A percentile compares a stretch with the other conserved stretches of the same genome.
These are phyloP conservation scores for Chaetoderma sp. DNA, from an alignment of 2,888 invertebrate species.

Conservation along the genomic window DNA sequence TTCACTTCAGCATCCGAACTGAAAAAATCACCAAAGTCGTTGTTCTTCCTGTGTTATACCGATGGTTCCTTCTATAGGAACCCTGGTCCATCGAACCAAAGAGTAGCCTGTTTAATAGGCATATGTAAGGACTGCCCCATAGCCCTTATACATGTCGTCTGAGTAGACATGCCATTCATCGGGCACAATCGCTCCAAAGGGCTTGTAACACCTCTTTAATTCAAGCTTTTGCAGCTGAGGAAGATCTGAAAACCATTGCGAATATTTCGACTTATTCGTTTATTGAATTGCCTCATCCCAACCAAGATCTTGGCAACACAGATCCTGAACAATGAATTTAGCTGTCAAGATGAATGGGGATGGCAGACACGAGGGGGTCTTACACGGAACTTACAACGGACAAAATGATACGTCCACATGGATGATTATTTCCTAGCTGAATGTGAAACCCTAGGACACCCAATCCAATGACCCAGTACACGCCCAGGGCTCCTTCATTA, in stretches of 20 bases:
- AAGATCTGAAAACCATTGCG: conserved; percentile 4
- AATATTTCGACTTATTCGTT: background rate
- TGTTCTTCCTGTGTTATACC: no score
- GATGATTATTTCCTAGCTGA: background rate
- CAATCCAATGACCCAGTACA: conserved; percentile 12
- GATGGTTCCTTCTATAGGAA: background rate
- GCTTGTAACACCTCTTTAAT: background rate
- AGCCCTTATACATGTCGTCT: background rate
- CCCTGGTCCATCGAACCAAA: background rate
- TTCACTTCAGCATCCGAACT: no score
- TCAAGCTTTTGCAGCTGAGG: background rate
- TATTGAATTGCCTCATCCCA: background rate
- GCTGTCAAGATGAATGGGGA: background rate
- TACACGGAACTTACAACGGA: conserved; percentile 3
- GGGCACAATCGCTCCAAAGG: background rate
- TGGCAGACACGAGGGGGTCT: conserved; percentile 5
- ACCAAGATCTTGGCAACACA: background rate
- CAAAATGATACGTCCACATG: background rate
- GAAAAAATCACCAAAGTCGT: no score
- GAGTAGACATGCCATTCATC: conserved; percentile 1
- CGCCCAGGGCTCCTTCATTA: conserved; percentile 14
- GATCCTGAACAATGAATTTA: background rate
- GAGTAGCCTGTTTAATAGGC: no score
- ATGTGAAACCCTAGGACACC: conserved; percentile 10
- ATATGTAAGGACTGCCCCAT: background rate